Evolutionary conservation across 2,888 invertebrate species (phyloP), one percentile per base, ranked within the genome.

Genomic region (Pseudococcus jackbeardsleyi): DNA sequence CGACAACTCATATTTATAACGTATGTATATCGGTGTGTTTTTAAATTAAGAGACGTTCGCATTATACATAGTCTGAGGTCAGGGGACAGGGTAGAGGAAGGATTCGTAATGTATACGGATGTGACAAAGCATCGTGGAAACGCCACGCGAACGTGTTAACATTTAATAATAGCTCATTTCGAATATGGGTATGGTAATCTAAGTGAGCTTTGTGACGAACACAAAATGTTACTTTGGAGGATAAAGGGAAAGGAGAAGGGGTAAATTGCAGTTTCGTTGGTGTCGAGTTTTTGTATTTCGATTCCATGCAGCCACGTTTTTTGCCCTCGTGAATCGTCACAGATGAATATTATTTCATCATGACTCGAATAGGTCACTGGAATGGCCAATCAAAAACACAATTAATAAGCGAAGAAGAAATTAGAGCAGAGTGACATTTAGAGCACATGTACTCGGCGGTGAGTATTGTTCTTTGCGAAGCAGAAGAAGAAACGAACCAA

Each of bases 101-200:
- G 22, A 64, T 22, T 64, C 64, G 64, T 22, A 22, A 64, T 64
- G 64, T 15, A 22, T 33, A 12, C 26, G 68, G 12, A 72, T 72
- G 68, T 72, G 68, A 72, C 68, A 72, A 72, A 26, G 68, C 68
- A 33, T 33, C 26, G 26, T 33, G 26, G 26, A 33, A 33, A 33
- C 26, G 26, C 68, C 68, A 12, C 33, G 68, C 33, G 26, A 72
- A 72, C 26, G 68, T 72, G 68, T 72, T 26, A 26, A 72, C 68
- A 72, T 72, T 72, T 72, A 72, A 72, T 72, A 33, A 72, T 72
- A 72, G 17, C 68, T 72, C 33, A 72, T 72, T 72, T 72, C 15
- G 68, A 72, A 72, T 72, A 11, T 72, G 26, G 26, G 26, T 33
- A 33, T 26, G n/a, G 33, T 33, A 72, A 72, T 72, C n/a, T 59